Conservation (phyloP, 2,113 vertebrate genomes). For the Halichoerus grypus region DNA sequence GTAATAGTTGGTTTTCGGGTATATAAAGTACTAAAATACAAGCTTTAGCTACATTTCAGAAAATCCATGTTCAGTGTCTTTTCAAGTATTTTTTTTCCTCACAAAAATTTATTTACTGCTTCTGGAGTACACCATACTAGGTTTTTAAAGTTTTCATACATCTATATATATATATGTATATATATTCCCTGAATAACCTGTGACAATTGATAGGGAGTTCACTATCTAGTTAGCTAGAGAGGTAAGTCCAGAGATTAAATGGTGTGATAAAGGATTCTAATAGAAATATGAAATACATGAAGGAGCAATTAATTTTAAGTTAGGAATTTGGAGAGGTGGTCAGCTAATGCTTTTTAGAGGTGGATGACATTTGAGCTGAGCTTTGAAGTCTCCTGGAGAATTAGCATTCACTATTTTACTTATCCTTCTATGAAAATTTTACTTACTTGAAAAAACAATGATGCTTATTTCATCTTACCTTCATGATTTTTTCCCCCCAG, state of each 20-base stretch:
- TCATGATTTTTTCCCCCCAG: constrained; percentile 62
- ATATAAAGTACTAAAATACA: not conserved
- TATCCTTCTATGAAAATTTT: not conserved
- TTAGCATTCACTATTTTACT: not conserved
- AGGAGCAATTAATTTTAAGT: not conserved
- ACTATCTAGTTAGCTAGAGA: not conserved
- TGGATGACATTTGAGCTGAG: not conserved
- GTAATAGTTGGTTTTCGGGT: constrained; percentile 16
- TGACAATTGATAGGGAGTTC: not conserved
- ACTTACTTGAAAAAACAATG: not conserved
- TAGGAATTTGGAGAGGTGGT: not conserved
- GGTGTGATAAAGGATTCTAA: not conserved
- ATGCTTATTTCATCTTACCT: constrained; percentile 24
- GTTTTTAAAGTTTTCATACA: not conserved
- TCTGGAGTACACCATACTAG: not conserved
- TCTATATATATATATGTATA: not conserved
- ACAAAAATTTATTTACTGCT: not conserved
- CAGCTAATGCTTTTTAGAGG: not conserved
- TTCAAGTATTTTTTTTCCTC: not conserved
- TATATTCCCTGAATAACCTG: not conserved
- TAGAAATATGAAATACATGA: not conserved
- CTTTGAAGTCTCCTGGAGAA: constrained; percentile 38
- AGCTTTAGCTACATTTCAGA: not conserved
- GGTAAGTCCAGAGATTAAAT: not conserved
- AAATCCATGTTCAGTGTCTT: not conserved